These are phyloP conservation scores for Zygothrica quintamaculata DNA, from an alignment of 2,888 invertebrate genomes.

Conservation along the genomic window DNA sequence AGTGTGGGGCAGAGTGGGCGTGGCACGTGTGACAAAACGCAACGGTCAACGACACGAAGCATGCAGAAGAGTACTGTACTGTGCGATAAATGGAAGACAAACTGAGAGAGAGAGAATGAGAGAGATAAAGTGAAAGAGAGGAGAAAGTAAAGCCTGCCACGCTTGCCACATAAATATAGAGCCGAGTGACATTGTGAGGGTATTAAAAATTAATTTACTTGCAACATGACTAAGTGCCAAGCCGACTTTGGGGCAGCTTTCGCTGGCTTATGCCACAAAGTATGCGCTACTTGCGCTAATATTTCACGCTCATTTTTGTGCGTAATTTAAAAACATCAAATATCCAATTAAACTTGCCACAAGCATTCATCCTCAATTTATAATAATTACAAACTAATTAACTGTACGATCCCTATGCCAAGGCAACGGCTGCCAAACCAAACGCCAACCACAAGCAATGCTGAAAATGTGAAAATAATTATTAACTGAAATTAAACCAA, in stretches of 20 bases:
- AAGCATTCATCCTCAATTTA: constrained; percentile 81
- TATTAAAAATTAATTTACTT: constrained; percentile 77
- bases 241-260: constrained; percentile 6
- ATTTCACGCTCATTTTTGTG: constrained; percentile 68
- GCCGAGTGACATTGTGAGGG: constrained; percentile 62
- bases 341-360: constrained; percentile 81
- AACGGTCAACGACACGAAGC: constrained; percentile 66
- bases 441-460: constrained; percentile 63
- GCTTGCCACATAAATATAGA: constrained; percentile 68
- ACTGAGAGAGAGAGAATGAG: not conserved
- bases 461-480: constrained; percentile 78
- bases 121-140: not conserved
- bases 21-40: constrained; percentile 73
- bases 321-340: constrained; percentile 77
- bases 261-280: constrained; percentile 15
- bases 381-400: constrained; percentile 83
- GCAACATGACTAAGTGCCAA: constrained; percentile 30
- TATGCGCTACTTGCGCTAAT: constrained; percentile 43
- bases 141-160: constrained; percentile 25
- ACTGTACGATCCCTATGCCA: constrained; percentile 69
- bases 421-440: constrained; percentile 53
- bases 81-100: not conserved
- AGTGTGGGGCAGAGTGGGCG: constrained; percentile 61
- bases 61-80: constrained; percentile 12
- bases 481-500: constrained; percentile 78